phyloP scores from a whole-genome alignment of 2,113 vertebrate species.

The Acrocephalus kingi region DNA sequence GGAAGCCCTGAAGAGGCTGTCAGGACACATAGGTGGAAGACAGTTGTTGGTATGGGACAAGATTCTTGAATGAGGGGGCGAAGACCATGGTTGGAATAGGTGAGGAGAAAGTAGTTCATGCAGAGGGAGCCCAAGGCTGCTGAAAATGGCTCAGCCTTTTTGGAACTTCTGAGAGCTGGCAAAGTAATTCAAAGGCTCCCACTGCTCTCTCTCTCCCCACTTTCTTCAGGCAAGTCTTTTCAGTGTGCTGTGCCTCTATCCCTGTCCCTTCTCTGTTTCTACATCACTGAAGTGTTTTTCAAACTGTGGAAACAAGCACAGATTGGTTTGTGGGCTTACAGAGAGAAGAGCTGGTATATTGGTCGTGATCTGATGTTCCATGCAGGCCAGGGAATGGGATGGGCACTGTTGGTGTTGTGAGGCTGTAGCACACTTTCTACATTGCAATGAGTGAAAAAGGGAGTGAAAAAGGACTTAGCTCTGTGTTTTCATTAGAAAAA shows the following conservation, averaged over 20 bases:
- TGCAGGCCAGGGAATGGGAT: background rate
- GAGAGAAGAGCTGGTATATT: background rate
- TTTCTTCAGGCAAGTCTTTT: background rate
- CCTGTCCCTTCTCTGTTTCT: background rate
- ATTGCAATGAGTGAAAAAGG: background rate
- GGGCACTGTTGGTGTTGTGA: background rate
- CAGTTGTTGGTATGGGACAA: background rate
- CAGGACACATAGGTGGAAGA: background rate
- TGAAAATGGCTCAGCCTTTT: background rate
- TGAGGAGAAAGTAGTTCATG: background rate
- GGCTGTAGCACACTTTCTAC: background rate
- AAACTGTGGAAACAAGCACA: background rate
- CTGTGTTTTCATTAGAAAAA: background rate
- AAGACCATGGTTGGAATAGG: background rate
- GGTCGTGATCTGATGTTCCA: background rate
- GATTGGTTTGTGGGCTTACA: background rate
- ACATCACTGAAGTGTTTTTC: background rate
- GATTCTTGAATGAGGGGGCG: background rate
- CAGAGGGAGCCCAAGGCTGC: background rate
- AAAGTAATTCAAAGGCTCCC: background rate
- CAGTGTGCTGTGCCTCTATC: background rate
- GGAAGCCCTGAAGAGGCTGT: background rate
- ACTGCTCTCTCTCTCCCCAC: background rate
- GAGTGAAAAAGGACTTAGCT: background rate
- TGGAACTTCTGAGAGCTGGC: background rate